phyloP scores from a whole-genome alignment of 2,797 vertebrate species.

The Periparus ater region DNA sequence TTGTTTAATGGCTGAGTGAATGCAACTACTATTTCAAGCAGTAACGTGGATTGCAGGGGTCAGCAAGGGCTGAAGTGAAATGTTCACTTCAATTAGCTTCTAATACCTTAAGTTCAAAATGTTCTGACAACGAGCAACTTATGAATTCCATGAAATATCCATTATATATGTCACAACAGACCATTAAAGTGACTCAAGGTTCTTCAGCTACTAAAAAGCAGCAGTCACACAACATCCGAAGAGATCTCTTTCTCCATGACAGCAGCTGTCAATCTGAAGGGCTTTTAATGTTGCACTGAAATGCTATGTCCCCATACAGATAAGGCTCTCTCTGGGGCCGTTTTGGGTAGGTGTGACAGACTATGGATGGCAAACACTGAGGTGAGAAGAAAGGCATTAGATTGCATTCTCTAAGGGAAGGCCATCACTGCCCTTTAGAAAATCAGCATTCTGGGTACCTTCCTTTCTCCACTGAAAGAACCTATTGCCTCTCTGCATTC shows the following conservation, averaged over 20 bases:
- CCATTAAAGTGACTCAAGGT: background rate
- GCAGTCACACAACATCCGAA: background rate
- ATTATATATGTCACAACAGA: background rate
- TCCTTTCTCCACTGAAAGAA: background rate
- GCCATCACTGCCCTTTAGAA: background rate
- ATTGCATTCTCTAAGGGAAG: background rate
- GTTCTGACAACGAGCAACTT: conserved; percentile 10
- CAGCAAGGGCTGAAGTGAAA: background rate
- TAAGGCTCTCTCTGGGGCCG: background rate
- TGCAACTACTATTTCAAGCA: background rate
- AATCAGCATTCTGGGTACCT: background rate
- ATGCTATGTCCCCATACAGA: background rate
- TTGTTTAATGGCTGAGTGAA: background rate
- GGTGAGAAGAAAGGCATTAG: background rate
- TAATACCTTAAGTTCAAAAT: conserved; percentile 4
- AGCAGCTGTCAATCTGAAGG: background rate
- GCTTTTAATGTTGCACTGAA: background rate
- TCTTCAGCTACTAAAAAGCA: background rate
- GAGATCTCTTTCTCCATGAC: background rate
- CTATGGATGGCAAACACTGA: background rate
- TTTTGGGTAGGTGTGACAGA: background rate
- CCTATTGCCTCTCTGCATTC: background rate
- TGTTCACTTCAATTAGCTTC: background rate
- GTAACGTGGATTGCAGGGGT: background rate
- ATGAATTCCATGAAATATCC: background rate